Evolutionary conservation across 2,888 invertebrate genomes (phyloP), one percentile per base, ranked within the genome.

Genomic region (Xestia xanthographa): DNA sequence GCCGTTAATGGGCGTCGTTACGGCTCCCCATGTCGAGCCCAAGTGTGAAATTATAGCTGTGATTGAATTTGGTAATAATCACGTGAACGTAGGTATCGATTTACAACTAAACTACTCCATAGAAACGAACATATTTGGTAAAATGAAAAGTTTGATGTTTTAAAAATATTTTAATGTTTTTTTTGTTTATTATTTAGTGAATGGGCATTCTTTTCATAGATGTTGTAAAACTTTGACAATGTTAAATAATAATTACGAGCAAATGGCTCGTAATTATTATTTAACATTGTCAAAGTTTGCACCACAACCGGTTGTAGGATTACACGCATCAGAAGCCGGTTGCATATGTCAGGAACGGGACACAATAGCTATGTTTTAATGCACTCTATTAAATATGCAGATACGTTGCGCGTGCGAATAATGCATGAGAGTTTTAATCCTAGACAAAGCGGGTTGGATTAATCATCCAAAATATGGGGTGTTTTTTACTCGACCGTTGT

Each of bases 371-470:
- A 90, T 90, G 90, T 92, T 93, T 92, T 90, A 93, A 93, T 92
- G 89, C 88, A 89, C 81, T 87, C 88, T 90, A 90, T 92, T 92
- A 91, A 90, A 82, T 93, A 94, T 95, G 94, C 93, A 94, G 92
- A 94, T 93, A 92, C 85, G 82, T 82, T 89, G 88, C 92, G 92
- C 92, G 92, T 93, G 95, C 95, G 92, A 94, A 94, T 93, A 94
- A 92, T 91, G 86, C 85, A 88, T 84, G 85, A 88, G 90, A 92
- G 88, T 89, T 92, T 90, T 87, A 90, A 90, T 90, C 90, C 92
- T 96, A 95, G 95, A 96, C 94, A 95, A 95, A 87, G 93, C 91
- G 87, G 78, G 89, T 90, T 90, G 93, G 92, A 95, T 95, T 95
- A 96, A 95, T 95, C 93, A 92, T 91, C 91, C 89, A 92, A 93